Evolutionary conservation across 2,888 invertebrate genomes (phyloP), one percentile per base, ranked within the genome.

Genomic region (Adelognathus sp.): DNA sequence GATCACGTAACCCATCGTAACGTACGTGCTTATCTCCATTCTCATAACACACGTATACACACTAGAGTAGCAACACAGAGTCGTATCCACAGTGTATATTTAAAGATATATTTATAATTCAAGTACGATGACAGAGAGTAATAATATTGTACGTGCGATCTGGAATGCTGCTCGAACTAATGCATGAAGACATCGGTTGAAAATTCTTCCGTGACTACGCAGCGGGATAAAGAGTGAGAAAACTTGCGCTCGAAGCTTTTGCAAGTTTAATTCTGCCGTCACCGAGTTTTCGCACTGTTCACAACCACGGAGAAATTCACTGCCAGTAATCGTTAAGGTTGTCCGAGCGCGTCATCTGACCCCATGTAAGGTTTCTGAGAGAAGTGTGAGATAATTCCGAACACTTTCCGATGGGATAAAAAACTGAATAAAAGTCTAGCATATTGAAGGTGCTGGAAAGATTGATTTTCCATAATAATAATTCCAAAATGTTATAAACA

Each of bases 11-110:
- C 71, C 52, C 78, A 44, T 78, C 69, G 58, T 64, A 69, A 78
- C 56, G 77, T 71, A 79, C 79, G 79, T 79, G 79, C 79, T 79
- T 79, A 79, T 79, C 78, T 74, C 71, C 67, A 61, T 66, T 39
- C 66, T 71, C 61, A 24, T 56, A 3, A 3, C 18, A 21, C 24
- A 31, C 50, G 41, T 58, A 54, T 61, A 46, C 14, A 18, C n/a
- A 41, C 29, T 67, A 60, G 31, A 6, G 29, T 9, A 3, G n/a
- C n/a, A n/a, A 33, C 14, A 41, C 18, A 29, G 24, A 41, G 46
- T 11, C 11, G 46, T 21, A n/a, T 11, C 21, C 11, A 11, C 21
- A 4, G 11, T n/a, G 46, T 24, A 21, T 7, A 11, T n/a, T n/a
- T n/a, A 16, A 16, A 50, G 14, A 66, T 3, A 6, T 16, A 56